Conservation (phyloP, 2,113 vertebrate genomes). For the Uropsilus gracilis region DNA sequence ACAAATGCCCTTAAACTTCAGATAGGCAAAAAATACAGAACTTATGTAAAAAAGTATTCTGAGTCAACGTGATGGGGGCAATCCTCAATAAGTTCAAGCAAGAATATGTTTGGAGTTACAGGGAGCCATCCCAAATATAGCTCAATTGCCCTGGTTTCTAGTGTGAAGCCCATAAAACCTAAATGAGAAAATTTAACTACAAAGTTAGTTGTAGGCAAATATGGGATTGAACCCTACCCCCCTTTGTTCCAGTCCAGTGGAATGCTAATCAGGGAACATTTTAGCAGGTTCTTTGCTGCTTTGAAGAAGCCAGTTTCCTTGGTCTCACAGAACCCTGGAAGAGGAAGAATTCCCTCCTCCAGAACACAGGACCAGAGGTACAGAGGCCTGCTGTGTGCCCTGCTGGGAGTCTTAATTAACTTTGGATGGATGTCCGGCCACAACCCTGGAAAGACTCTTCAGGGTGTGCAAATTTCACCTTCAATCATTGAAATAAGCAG, state of each 20-base stretch:
- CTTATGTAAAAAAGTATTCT: neutral
- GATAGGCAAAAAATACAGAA: neutral
- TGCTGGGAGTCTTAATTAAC: neutral
- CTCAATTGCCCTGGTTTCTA: neutral
- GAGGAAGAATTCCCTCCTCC: neutral
- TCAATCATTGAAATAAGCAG: neutral
- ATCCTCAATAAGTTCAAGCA: neutral
- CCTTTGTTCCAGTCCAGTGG: neutral
- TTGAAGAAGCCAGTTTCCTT: neutral
- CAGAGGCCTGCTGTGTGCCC: neutral
- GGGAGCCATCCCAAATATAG: neutral
- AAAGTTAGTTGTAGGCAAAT: conserved; percentile 2
- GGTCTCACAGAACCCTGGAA: neutral
- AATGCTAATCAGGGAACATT: neutral
- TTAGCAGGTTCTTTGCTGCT: neutral
- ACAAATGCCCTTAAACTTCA: neutral
- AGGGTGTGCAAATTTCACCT: neutral
- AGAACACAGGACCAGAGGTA: neutral
- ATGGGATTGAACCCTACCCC: neutral
- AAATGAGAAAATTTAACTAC: neutral
- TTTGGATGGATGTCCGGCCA: neutral
- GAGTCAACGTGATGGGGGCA: neutral
- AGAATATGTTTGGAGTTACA: neutral
- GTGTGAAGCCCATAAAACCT: neutral
- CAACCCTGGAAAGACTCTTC: neutral